Conservation (phyloP, 2,888 invertebrate genomes). For the Diaprepes abbreviatus region DNA sequence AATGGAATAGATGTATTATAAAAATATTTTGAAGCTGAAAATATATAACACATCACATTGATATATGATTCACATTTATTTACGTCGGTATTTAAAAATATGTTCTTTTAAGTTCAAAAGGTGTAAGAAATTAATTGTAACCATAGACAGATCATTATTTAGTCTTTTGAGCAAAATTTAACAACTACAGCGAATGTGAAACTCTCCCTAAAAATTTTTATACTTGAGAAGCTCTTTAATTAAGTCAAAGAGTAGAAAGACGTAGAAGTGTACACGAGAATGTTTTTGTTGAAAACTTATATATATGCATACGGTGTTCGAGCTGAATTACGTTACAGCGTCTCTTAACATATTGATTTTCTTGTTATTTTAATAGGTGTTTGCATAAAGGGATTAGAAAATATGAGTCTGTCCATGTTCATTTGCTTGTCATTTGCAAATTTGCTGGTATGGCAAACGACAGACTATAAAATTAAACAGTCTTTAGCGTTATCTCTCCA, state of each 20-base stretch:
- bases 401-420: not conserved
- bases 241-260: not conserved
- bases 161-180: too few species aligned
- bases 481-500: not conserved
- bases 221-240: not conserved
- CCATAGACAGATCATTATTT: too few species aligned
- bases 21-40: too few species aligned
- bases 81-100: too few species aligned
- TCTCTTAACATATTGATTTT: not conserved
- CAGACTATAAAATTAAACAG: conserved; percentile 1
- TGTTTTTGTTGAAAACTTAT: not conserved
- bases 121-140: too few species aligned
- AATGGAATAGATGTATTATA: too few species aligned
- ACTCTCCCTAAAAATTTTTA: too few species aligned
- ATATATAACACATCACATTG: too few species aligned
- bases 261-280: not conserved
- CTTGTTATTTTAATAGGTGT: conserved; percentile 24
- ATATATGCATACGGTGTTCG: not conserved
- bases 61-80: too few species aligned
- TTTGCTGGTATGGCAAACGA: conserved; percentile 7
- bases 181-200: too few species aligned
- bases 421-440: conserved; percentile 3
- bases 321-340: not conserved
- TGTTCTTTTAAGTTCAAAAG: too few species aligned
- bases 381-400: conserved; percentile 22